Percentiles rank a stretch among this genome's conserved stretches.
phyloP scores from a whole-genome alignment of 2,797 vertebrate genomes.

The Sebastes jordani region DNA sequence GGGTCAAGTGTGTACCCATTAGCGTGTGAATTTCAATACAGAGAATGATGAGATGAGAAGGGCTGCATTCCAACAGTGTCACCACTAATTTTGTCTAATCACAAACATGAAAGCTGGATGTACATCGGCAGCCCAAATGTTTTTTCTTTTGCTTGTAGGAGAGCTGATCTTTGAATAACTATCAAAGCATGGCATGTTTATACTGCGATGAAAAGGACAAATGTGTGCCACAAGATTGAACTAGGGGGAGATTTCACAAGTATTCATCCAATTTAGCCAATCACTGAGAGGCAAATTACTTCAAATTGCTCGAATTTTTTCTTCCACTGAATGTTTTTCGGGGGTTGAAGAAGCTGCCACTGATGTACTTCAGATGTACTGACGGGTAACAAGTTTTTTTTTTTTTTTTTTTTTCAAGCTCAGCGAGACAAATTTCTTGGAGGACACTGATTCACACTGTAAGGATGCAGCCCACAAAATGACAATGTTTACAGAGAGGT shows the following conservation, averaged over 20 bases:
- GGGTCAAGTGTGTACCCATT: conserved; percentile 9
- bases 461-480: conserved; percentile 69
- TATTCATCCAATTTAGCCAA: background rate
- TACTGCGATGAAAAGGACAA: background rate
- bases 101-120: background rate
- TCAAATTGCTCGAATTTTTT: background rate
- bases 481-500: conserved; percentile 58
- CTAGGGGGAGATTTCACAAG: background rate
- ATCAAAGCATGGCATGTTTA: background rate
- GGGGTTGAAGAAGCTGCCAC: background rate
- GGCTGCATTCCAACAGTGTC: conserved; percentile 73
- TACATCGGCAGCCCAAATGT: background rate
- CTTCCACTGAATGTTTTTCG: background rate
- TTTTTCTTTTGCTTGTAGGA: background rate
- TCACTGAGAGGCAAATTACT: background rate
- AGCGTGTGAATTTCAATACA: conserved; percentile 33
- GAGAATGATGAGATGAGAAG: conserved; percentile 52
- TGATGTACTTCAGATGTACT: background rate
- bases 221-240: background rate
- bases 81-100: background rate
- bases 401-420: background rate
- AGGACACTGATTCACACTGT: conserved; percentile 28
- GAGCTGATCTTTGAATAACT: background rate
- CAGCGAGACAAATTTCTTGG: background rate
- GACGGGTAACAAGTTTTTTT: background rate